Evolutionary conservation across 2,797 vertebrate genomes (phyloP).

Genomic region (Alexandromys oeconomus): DNA sequence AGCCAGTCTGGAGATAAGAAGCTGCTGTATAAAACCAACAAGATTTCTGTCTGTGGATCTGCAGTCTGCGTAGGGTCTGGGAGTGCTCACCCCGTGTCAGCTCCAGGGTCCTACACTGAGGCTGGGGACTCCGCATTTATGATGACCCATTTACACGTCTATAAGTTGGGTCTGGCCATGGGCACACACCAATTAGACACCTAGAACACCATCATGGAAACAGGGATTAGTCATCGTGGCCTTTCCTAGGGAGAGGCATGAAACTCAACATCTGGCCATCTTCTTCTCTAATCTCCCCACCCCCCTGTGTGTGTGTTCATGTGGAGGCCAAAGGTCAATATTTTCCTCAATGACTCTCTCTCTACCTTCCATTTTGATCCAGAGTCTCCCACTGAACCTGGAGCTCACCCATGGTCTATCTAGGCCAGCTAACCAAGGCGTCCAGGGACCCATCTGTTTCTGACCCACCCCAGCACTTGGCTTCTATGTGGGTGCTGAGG

Average conservation of each 20-base stretch:
- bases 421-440: not conserved
- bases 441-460: not conserved
- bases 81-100: accelerated
- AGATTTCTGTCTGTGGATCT: not conserved
- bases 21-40: not conserved
- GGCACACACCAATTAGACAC: not conserved
- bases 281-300: not conserved
- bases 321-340: not conserved
- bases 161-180: not conserved
- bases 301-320: too few species aligned
- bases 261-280: not conserved
- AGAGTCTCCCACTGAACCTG: not conserved
- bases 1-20: not conserved
- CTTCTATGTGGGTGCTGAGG: not conserved
- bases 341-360: not conserved
- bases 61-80: not conserved
- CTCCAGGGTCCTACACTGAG: accelerated
- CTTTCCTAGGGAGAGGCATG: not conserved
- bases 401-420: not conserved
- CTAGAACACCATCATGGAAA: not conserved
- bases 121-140: too few species aligned
- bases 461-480: not conserved
- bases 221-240: not conserved
- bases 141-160: not conserved
- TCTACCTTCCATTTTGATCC: not conserved